Evolutionary conservation across 2,888 invertebrate genomes (phyloP).

Genomic region (Plemyria rubiginata): DNA sequence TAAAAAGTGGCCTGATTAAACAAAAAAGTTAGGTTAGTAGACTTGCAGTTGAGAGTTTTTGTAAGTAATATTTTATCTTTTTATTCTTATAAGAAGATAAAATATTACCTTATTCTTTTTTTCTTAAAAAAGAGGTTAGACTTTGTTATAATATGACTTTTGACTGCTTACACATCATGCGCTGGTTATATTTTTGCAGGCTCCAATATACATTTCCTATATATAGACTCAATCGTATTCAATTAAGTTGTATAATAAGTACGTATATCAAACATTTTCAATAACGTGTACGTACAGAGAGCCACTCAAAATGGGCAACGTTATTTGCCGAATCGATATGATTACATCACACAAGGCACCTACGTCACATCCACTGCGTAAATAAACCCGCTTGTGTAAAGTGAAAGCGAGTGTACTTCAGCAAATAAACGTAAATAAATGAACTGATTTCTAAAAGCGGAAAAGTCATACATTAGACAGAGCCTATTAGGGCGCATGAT

Average conservation of each 20-base stretch:
- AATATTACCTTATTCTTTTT: no score
- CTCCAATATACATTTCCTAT: no score
- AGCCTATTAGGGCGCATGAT: constrained; percentile 23
- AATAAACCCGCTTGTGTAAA: constrained; percentile 6
- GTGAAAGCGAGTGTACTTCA: constrained; percentile 2
- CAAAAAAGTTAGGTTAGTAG: no score
- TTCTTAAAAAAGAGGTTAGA: no score
- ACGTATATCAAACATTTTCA: not conserved
- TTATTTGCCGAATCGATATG: constrained; percentile 4
- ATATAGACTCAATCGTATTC: no score
- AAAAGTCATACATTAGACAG: constrained; percentile 17
- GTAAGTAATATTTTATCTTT: no score
- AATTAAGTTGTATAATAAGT: not conserved
- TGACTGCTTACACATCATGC: no score
- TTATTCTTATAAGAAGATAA: no score
- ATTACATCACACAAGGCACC: constrained; percentile 6
- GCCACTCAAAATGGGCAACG: not conserved
- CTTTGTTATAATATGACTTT: no score
- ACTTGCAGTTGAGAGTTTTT: no score
- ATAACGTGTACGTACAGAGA: not conserved
- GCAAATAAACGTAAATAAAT: constrained; percentile 19
- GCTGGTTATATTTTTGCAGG: no score
- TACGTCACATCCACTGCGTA: constrained; percentile 9
- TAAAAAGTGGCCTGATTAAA: no score
- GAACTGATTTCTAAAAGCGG: constrained; percentile 11